Evolutionary conservation across 1,140 invertebrate species (phyloP).

Genomic region (Ptiloglossa arizonensis): DNA sequence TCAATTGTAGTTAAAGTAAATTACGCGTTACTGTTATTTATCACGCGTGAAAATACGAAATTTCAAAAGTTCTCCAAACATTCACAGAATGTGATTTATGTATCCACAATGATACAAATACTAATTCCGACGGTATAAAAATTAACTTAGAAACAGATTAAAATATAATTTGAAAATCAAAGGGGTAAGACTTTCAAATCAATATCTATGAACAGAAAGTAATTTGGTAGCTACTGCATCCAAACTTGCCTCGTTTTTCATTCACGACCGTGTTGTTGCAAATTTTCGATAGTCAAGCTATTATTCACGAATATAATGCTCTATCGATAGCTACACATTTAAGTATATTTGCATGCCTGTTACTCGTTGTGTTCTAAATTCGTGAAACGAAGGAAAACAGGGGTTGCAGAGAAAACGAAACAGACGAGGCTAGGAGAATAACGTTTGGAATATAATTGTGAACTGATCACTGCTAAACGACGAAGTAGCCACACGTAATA

Average conservation of each 20-base stretch:
- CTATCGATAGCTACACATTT: not conserved
- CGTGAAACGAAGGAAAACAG: constrained; percentile 33
- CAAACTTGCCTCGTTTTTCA: not conserved
- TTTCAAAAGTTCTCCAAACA: not conserved
- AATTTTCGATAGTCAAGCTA: not conserved
- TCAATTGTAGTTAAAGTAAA: not conserved
- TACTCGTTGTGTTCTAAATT: not conserved
- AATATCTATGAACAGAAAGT: not conserved
- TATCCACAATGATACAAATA: not conserved
- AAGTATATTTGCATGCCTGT: constrained; percentile 13
- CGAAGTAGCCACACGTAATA: constrained; percentile 52
- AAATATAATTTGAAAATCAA: not conserved
- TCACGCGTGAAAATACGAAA: not conserved
- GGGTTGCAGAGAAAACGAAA: not conserved
- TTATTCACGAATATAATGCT: not conserved
- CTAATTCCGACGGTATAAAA: too few species aligned
- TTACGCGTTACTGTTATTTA: too few species aligned
- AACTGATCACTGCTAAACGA: constrained; percentile 51
- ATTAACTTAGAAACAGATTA: not conserved
- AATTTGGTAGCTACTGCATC: not conserved
- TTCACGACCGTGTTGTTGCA: not conserved
- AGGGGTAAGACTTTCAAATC: not conserved
- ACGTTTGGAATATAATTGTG: constrained; percentile 28
- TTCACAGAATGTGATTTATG: not conserved
- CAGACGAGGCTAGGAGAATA: constrained; percentile 9